Base-by-base conservation (phyloP, 1,140 invertebrate genomes). In the Steinernema feltiae region DNA sequence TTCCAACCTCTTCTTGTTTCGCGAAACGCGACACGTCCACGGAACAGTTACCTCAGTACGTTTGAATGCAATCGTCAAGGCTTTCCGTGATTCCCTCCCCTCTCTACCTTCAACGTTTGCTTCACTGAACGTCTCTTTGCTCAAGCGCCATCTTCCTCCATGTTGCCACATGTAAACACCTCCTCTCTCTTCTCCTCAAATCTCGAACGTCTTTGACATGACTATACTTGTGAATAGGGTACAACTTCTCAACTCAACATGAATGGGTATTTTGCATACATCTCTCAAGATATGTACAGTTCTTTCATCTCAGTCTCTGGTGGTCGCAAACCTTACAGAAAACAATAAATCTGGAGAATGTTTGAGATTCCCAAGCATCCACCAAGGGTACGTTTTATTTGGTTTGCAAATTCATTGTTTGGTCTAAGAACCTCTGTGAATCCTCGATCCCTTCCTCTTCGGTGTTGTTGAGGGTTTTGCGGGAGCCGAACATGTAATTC, bases 241-340 rank as follows among this genome's bases (percentile, higher is more conserved):
- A 15, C 53, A 17, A 63, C 12, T 63, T 21, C 53, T 63, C 53
- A 63, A 27, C 24, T 21, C 53, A 63, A n/a, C 7, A 63, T 63
- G 7, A 7, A 63, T 63, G 53, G 53, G 53, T 63, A 63, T 63
- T 15, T 63, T n/a, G n/a, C n/a, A 27, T 27, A 63, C 53, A 27
- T 63, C 24, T 63, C 15, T 63, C 15, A 27, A 15, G 7, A 27
- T 27, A 46, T 27, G 53, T 63, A 63, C 24, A 3, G 53, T 27
- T 63, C 53, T 63, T 63, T 63, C 53, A 63, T 63, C 53, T 63
- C 53, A 63, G 24, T 21, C 53, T 63, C 53, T 63, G 53, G 53
- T 17, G 53, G 53, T 63, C 53, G 53, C 53, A 63, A 63, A 63
- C 35, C 35, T 41, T 41, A 41, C 18, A 41, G 35, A 41, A 7